A percentile compares a stretch with the other conserved stretches of the same genome.
Conservation (phyloP, 2,113 vertebrate genomes). For the Protobothrops flavoviridis region DNA sequence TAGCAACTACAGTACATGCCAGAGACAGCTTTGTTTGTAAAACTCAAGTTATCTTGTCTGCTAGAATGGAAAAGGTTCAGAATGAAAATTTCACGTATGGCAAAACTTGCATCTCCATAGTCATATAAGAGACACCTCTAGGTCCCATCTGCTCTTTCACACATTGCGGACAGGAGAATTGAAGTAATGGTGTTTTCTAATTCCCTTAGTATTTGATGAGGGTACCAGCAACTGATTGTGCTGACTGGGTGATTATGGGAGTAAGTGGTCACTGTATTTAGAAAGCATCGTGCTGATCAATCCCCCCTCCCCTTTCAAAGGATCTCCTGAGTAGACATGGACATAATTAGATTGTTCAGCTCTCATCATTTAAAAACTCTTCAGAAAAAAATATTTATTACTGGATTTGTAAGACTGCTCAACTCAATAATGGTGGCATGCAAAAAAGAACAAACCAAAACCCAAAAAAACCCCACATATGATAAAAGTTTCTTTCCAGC, state of each 20-base stretch:
- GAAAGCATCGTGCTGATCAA: not conserved
- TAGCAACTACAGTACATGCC: not conserved
- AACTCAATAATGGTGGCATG: not conserved
- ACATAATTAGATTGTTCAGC: not conserved
- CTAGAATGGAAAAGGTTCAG: not conserved
- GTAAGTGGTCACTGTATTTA: not conserved
- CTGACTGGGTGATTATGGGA: not conserved
- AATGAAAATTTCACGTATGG: not conserved
- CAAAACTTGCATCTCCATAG: not conserved
- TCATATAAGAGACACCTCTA: not conserved
- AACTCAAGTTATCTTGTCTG: not conserved
- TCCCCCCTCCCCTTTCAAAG: not conserved
- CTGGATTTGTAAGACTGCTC: not conserved
- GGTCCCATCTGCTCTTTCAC: not conserved
- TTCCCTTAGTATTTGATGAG: not conserved
- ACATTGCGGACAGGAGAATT: not conserved
- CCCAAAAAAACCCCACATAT: not conserved
- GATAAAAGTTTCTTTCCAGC: not conserved
- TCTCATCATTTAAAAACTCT: not conserved
- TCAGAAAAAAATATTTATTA: not conserved
- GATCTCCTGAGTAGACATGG: not conserved
- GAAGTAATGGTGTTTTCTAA: not conserved
- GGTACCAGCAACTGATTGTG: not conserved
- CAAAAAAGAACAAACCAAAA: not conserved
- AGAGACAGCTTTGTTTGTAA: not conserved